Percentiles rank a stretch among this genome's conserved stretches.
Evolutionary conservation across 2,113 vertebrate genomes (phyloP).

Genomic region (rabbit (Oryctolagus cuniculus)): mOryCun1.1 NC_091439.1:22464501-22465000

Average conservation of each 20-base stretch:
- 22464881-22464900: background rate
- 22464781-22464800: background rate
- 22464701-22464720: background rate
- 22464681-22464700: background rate
- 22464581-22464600: background rate
- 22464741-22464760: background rate
- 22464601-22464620: background rate
- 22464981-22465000: background rate
- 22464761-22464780: background rate
- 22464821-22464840: background rate
- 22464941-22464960: background rate
- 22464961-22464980: slow-evolving; percentile 14
- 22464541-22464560: background rate
- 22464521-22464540: background rate
- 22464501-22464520: background rate
- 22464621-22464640: background rate
- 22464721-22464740: background rate
- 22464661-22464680: background rate
- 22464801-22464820: slow-evolving; percentile 19
- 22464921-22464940: background rate
- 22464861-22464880: slow-evolving; percentile 8
- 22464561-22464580: background rate
- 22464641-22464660: background rate
- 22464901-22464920: background rate
- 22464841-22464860: background rate